Percentiles rank a stretch among this genome's conserved stretches.
Conservation (phyloP, 2,888 invertebrate genomes). For the Tupiocoris notatus region DNA sequence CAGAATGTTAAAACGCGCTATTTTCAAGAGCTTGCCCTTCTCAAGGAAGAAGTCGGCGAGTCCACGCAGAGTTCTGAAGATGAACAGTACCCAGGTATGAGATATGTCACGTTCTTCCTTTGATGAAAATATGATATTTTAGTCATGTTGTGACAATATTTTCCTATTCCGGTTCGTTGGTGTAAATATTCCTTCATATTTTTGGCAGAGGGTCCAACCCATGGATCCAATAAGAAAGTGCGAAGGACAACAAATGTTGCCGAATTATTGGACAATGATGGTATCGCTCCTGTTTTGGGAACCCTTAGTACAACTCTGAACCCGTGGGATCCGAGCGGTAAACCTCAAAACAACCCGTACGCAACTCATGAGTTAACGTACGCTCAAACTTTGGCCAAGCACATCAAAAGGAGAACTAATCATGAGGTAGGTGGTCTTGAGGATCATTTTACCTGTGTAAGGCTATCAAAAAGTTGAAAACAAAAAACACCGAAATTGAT, state of each 20-base stretch:
- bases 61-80: slow-evolving; percentile 66
- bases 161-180: no score
- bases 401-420: slow-evolving; percentile 68
- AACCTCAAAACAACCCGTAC: slow-evolving; percentile 52
- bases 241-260: slow-evolving; percentile 51
- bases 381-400: slow-evolving; percentile 67
- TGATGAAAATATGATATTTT: no score
- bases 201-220: slow-evolving; percentile 60
- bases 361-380: slow-evolving; percentile 66
- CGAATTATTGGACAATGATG: slow-evolving; percentile 49
- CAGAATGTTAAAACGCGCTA: slow-evolving; percentile 49
- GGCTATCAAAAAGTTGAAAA: no score
- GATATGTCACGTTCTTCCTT: no score
- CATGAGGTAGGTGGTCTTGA: slow-evolving; percentile 60
- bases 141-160: no score
- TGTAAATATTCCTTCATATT: no score
- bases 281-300: slow-evolving; percentile 50
- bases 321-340: slow-evolving; percentile 44
- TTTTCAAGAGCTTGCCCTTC: slow-evolving; percentile 68
- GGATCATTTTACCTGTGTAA: no score
- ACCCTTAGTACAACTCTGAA: slow-evolving; percentile 43
- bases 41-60: slow-evolving; percentile 70
- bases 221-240: slow-evolving; percentile 61
- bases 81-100: slow-evolving; percentile 67
- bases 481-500: no score